Conservation (phyloP, 1,140 invertebrate genomes). For the Sitobion miscanthi region DNA sequence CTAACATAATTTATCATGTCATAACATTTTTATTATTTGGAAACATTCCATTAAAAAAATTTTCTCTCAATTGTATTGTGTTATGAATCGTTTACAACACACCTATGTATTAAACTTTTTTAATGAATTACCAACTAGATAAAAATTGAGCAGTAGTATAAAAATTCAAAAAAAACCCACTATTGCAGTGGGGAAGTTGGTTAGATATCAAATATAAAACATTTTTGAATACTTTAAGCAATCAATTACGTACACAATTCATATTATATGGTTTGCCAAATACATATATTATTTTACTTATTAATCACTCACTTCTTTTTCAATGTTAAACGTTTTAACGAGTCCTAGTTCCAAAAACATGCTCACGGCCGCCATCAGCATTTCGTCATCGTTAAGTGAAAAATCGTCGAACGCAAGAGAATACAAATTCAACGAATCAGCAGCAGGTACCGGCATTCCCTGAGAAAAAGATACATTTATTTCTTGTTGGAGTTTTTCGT, state of each 20-base stretch:
- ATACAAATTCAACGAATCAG: conserved; percentile 63
- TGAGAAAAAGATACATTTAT: conserved; percentile 53
- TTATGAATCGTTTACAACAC: background rate
- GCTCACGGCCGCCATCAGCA: conserved; percentile 66
- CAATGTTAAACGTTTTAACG: conserved; percentile 67
- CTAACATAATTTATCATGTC: background rate
- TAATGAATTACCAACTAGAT: background rate
- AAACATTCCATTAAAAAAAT: background rate
- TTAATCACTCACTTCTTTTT: conserved; percentile 66
- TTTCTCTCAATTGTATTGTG: background rate
- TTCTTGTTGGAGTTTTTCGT: background rate
- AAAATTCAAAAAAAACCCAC: background rate
- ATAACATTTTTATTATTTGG: background rate
- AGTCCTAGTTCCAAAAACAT: conserved; percentile 69
- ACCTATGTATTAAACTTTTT: background rate
- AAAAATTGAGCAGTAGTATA: background rate
- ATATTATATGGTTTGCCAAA: background rate
- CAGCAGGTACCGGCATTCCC: conserved; percentile 61
- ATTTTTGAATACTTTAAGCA: background rate
- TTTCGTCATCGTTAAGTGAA: conserved; percentile 66
- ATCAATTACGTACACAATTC: background rate
- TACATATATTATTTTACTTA: background rate
- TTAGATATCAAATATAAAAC: background rate
- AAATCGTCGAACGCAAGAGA: conserved; percentile 67
- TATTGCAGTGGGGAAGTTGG: background rate